Evolutionary conservation across 1,140 invertebrate species (phyloP).

Genomic region (Sesamia nonagrioides): DNA sequence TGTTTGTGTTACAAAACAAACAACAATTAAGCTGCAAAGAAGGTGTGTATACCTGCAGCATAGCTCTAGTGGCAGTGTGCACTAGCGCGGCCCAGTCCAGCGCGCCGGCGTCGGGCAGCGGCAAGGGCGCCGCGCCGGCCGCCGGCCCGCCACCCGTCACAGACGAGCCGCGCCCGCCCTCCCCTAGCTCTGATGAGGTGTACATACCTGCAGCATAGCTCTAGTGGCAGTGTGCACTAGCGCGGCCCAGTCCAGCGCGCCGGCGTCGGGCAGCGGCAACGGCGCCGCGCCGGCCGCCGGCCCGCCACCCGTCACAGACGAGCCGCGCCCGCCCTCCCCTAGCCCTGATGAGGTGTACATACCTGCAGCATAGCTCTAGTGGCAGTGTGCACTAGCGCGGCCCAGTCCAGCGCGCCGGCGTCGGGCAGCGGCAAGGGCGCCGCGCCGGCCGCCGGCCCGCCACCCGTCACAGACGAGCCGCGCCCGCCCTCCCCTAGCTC

Average conservation of each 20-base stretch:
- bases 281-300: conserved; percentile 82
- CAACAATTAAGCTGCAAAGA: too few relatives aligned
- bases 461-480: too few relatives aligned
- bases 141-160: too few relatives aligned
- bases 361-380: conserved; percentile 91
- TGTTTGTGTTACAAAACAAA: too few relatives aligned
- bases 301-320: too few relatives aligned
- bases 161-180: too few relatives aligned
- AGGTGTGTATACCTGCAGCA: conserved; percentile 88
- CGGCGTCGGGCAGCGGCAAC: conserved; percentile 88
- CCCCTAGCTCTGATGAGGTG: too few relatives aligned
- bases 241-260: conserved; percentile 92
- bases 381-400: conserved; percentile 92
- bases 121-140: conserved; percentile 84
- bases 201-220: conserved; percentile 89
- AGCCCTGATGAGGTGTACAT: conserved; percentile 16
- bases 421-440: conserved; percentile 88
- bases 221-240: conserved; percentile 93
- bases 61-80: conserved; percentile 92
- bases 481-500: too few relatives aligned
- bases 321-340: too few relatives aligned
- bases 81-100: conserved; percentile 94
- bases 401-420: conserved; percentile 91
- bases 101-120: conserved; percentile 88
- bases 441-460: conserved; percentile 83